Conservation (phyloP, 2,797 vertebrate genomes). For the Pseudochirops corinnae region DNA sequence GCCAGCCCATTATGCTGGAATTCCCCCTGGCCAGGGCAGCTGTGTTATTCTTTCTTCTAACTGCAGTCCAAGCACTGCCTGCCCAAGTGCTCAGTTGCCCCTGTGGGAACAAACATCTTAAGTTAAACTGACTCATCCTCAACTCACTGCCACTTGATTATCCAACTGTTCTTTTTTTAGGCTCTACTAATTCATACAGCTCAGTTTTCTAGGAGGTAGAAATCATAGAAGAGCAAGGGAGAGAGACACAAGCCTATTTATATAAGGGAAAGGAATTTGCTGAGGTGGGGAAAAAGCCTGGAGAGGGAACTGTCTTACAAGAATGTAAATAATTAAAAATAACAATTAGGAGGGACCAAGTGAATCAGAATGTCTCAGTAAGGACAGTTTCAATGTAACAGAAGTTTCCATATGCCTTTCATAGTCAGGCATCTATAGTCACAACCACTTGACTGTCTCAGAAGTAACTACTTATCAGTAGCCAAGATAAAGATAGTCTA, state of each 20-base stretch:
- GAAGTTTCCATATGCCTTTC: neutral
- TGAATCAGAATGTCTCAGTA: neutral
- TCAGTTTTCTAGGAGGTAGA: slow-evolving; percentile 66
- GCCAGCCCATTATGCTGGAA: slow-evolving; percentile 78
- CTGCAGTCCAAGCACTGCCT: slow-evolving; percentile 70
- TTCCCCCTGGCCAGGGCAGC: slow-evolving; percentile 79
- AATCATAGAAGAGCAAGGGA: slow-evolving; percentile 61
- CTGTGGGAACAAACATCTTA: slow-evolving; percentile 67
- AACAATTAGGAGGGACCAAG: neutral
- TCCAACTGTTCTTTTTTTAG: slow-evolving; percentile 22
- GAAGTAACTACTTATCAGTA: neutral
- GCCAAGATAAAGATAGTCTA: neutral
- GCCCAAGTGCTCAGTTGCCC: slow-evolving; percentile 62
- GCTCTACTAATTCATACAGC: slow-evolving; percentile 19
- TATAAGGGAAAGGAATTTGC: slow-evolving; percentile 52
- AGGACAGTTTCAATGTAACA: slow-evolving; percentile 9
- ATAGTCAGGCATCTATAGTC: slow-evolving; percentile 8
- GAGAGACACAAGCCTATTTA: slow-evolving; percentile 38
- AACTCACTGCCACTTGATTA: slow-evolving; percentile 45
- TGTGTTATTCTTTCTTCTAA: slow-evolving; percentile 81
- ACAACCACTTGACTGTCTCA: neutral
- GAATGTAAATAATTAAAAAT: slow-evolving; percentile 27
- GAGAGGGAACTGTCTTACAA: slow-evolving; percentile 6
- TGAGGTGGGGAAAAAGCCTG: slow-evolving; percentile 4
- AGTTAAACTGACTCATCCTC: slow-evolving; percentile 31